phyloP scores from a whole-genome alignment of 2,113 vertebrate genomes.

The Microcebus jonahi region DNA sequence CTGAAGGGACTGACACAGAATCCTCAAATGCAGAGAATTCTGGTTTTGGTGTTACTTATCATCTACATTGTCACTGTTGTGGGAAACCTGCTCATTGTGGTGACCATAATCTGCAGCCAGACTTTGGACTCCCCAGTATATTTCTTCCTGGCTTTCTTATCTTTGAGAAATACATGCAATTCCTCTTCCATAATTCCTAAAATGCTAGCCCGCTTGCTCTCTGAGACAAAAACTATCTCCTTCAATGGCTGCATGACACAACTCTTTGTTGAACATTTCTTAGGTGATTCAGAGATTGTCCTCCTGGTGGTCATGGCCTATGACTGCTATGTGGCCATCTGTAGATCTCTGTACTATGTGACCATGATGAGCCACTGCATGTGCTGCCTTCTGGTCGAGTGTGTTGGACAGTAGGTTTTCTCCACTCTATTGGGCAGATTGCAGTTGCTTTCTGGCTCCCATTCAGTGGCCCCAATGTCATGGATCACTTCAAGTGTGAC shows the following conservation, averaged over 20 bases:
- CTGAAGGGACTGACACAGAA: slow-evolving; percentile 29
- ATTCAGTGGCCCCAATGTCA: background rate
- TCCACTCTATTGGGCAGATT: background rate
- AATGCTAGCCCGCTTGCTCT: slow-evolving; percentile 1
- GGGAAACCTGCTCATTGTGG: background rate
- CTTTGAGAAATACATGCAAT: slow-evolving; percentile 42
- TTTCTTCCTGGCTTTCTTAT: slow-evolving; percentile 50
- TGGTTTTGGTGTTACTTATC: too few species aligned
- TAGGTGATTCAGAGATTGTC: too few species aligned
- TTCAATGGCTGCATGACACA: too few species aligned
- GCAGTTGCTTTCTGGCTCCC: slow-evolving; percentile 12
- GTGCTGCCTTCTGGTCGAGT: background rate
- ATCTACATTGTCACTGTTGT: too few species aligned
- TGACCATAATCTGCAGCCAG: background rate
- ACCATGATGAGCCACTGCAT: background rate
- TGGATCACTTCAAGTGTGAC: slow-evolving; percentile 28
- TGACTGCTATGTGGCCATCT: slow-evolving; percentile 49
- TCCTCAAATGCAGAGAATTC: too few species aligned
- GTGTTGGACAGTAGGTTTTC: slow-evolving; percentile 46
- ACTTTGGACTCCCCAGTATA: slow-evolving; percentile 21
- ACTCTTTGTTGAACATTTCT: too few species aligned
- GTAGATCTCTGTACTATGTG: slow-evolving; percentile 56
- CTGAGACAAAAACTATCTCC: too few species aligned
- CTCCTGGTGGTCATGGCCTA: too few species aligned
- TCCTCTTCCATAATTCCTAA: slow-evolving; percentile 51